Conservation (phyloP, 2,888 invertebrate genomes). For the Ctena decussata region DNA sequence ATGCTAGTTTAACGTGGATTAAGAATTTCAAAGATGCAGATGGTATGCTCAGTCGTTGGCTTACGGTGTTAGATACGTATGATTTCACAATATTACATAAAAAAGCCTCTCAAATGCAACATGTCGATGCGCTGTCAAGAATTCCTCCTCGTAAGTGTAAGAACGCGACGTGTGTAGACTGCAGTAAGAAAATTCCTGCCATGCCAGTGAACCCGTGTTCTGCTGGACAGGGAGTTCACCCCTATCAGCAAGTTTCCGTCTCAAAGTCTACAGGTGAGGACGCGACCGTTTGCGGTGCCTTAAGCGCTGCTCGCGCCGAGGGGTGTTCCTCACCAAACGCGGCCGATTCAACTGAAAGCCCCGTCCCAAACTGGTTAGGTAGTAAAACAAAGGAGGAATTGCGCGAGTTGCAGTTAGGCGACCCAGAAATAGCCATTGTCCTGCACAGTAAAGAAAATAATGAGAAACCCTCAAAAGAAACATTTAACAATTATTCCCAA, state of each 20-base stretch:
- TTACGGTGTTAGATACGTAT: slow-evolving; percentile 36
- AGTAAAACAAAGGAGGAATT: slow-evolving; percentile 24
- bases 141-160: slow-evolving; percentile 3
- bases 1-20: slow-evolving; percentile 28
- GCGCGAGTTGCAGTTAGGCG: not conserved
- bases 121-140: not conserved
- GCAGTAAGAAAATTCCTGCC: not conserved
- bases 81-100: slow-evolving; percentile 29
- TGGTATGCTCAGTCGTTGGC: slow-evolving; percentile 30
- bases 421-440: slow-evolving; percentile 20
- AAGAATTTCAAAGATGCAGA: slow-evolving; percentile 51
- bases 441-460: slow-evolving; percentile 15
- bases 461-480: slow-evolving; percentile 26
- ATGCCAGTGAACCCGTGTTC: not conserved
- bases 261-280: not conserved
- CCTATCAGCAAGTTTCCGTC: not conserved
- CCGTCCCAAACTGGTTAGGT: slow-evolving; percentile 25
- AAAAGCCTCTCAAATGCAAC: not conserved
- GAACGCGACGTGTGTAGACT: not conserved
- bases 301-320: not conserved
- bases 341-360: not conserved
- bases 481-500: slow-evolving; percentile 6
- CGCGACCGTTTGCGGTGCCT: not conserved
- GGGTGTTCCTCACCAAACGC: not conserved
- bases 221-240: not conserved